These are phyloP conservation scores for Syngnathus rostellatus DNA, from an alignment of 2,797 vertebrate species.

Conservation along the genomic window DNA sequence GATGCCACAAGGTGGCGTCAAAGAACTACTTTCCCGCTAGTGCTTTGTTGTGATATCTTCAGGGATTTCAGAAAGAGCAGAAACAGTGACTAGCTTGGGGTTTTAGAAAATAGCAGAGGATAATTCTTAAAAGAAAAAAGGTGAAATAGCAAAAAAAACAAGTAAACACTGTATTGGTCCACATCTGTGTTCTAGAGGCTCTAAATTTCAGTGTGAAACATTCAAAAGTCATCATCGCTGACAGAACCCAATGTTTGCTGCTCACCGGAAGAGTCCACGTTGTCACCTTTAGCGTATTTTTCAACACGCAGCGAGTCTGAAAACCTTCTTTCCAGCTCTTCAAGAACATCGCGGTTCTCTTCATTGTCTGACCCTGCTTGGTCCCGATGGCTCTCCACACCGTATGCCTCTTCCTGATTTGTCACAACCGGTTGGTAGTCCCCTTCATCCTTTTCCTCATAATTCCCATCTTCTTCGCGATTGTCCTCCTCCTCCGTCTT, in stretches of 20 bases:
- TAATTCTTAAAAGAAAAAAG: background rate
- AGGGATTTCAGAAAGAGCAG: too few relatives aligned
- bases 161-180: too few relatives aligned
- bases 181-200: background rate
- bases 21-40: too few relatives aligned
- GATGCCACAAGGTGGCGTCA: too few relatives aligned
- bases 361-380: constrained; percentile 19
- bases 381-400: constrained; percentile 12
- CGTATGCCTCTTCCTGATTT: background rate
- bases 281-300: constrained; percentile 19
- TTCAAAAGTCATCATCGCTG: constrained; percentile 68
- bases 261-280: constrained; percentile 23
- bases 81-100: too few relatives aligned
- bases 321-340: constrained; percentile 65
- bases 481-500: constrained; percentile 11
- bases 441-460: constrained; percentile 21
- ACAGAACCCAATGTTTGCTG: constrained; percentile 17
- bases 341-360: constrained; percentile 44
- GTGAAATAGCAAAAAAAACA: too few relatives aligned
- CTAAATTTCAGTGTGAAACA: background rate
- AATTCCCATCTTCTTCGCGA: constrained; percentile 8
- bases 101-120: too few relatives aligned
- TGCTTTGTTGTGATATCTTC: too few relatives aligned
- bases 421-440: background rate
- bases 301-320: constrained; percentile 57